Evolutionary conservation across 2,888 invertebrate species (phyloP).

Genomic region (Leucophora obtusa): DNA sequence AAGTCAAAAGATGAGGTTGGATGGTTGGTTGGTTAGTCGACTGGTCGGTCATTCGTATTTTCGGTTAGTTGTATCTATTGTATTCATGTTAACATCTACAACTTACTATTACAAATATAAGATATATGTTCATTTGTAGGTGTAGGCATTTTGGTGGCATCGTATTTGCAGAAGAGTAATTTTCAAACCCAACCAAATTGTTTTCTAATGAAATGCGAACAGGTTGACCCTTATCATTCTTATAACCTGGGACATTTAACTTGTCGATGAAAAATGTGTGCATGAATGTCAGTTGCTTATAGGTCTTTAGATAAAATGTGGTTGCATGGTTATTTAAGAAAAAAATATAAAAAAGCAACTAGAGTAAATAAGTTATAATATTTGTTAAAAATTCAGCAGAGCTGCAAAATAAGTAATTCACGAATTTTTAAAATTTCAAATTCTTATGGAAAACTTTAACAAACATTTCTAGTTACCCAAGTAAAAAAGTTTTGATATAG

Average conservation of each 20-base stretch:
- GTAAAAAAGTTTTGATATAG: too few relatives aligned
- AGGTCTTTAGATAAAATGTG: conserved; percentile 6
- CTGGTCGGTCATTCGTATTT: not conserved
- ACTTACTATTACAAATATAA: not conserved
- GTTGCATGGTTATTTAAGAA: conserved; percentile 7
- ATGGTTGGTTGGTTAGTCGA: not conserved
- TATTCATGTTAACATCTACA: not conserved
- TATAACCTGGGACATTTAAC: conserved; percentile 32
- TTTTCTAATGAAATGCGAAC: conserved; percentile 45
- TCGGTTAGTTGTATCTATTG: not conserved
- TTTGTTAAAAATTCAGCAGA: not conserved
- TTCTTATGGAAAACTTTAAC: too few relatives aligned
- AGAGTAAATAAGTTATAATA: conserved; percentile 17
- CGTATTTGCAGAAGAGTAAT: conserved; percentile 1
- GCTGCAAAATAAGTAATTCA: not conserved
- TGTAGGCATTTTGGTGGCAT: conserved; percentile 39
- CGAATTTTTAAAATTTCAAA: too few relatives aligned
- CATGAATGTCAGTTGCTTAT: not conserved
- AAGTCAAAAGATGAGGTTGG: not conserved
- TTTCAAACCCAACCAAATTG: conserved; percentile 14
- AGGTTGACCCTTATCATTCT: conserved; percentile 50
- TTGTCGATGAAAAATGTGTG: conserved; percentile 19
- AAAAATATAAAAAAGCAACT: not conserved
- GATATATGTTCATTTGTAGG: conserved; percentile 3
- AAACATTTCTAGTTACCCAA: too few relatives aligned